These are phyloP conservation scores for Helostoma temminkii DNA, from an alignment of 2,797 vertebrate species.

Conservation along the genomic window DNA sequence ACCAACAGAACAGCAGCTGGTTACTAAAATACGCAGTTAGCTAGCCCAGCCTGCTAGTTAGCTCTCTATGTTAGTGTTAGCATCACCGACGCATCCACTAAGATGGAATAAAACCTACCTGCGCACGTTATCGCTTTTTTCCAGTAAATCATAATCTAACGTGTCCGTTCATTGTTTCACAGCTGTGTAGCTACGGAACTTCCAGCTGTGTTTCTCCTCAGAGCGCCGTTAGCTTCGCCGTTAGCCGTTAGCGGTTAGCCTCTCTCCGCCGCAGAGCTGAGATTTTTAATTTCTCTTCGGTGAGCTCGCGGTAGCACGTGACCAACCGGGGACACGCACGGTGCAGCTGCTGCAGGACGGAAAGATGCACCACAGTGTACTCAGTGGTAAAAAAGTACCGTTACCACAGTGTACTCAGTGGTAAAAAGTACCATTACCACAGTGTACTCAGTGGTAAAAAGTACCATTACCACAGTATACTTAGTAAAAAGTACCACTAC, in stretches of 20 bases:
- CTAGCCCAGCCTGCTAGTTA: slow-evolving; percentile 24
- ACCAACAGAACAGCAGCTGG: no score
- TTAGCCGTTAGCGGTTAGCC: slow-evolving; percentile 33
- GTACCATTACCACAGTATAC: no score
- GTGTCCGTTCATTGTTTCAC: background rate
- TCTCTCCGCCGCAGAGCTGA: slow-evolving; percentile 22
- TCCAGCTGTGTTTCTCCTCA: background rate
- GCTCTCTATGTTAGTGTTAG: slow-evolving; percentile 31
- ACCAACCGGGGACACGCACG: background rate
- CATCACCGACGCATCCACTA: slow-evolving; percentile 9
- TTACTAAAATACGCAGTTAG: background rate
- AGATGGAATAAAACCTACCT: slow-evolving; percentile 38
- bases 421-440: no score
- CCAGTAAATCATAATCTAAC: slow-evolving; percentile 28
- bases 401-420: no score
- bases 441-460: no score
- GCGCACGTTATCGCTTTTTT: slow-evolving; percentile 12
- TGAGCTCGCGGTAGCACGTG: slow-evolving; percentile 49
- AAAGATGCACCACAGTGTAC: no score
- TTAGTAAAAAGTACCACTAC: no score
- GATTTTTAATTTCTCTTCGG: slow-evolving; percentile 2
- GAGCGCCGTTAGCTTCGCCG: slow-evolving; percentile 10
- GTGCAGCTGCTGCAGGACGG: background rate
- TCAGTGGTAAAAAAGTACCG: no score
- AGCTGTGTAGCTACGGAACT: background rate